Percentiles rank a stretch among this genome's conserved stretches.
Conservation (phyloP, 2,888 invertebrate species). For the Ophion ellenae region DNA sequence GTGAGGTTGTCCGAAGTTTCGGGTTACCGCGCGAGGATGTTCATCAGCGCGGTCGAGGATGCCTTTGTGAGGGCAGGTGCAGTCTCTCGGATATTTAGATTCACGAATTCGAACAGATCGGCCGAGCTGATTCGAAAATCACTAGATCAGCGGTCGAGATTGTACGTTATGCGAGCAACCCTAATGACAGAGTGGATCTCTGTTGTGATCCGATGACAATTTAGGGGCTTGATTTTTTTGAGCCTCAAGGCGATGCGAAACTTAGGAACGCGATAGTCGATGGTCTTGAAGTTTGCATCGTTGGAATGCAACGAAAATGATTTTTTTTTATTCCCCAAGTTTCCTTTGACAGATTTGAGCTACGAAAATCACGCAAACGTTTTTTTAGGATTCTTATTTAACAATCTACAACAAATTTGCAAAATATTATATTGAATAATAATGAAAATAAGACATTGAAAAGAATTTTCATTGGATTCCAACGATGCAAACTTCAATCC, state of each 20-base stretch:
- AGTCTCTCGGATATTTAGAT: conserved; percentile 35
- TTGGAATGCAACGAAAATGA: too few species aligned
- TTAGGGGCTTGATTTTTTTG: background rate
- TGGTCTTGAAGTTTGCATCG: too few species aligned
- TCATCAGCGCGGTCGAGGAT: conserved; percentile 18
- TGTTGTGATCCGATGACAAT: background rate
- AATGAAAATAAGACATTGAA: too few species aligned
- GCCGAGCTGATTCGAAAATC: conserved; percentile 17
- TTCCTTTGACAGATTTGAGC: too few species aligned
- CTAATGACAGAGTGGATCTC: background rate
- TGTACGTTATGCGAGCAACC: background rate
- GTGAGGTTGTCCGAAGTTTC: conserved; percentile 37
- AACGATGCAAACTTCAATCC: too few species aligned
- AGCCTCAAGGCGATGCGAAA: background rate
- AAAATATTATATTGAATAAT: too few species aligned
- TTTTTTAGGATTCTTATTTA: too few species aligned
- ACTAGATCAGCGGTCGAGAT: conserved; percentile 48
- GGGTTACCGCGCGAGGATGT: conserved; percentile 31
- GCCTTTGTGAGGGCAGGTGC: conserved; percentile 50
- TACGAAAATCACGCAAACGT: too few species aligned
- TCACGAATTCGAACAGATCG: conserved; percentile 25
- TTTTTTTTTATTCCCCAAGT: too few species aligned
- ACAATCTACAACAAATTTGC: too few species aligned
- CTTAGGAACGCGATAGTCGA: background rate
- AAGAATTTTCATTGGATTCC: too few species aligned